phyloP scores from a whole-genome alignment of 2,797 vertebrate species.

The Potorous gilbertii region DNA sequence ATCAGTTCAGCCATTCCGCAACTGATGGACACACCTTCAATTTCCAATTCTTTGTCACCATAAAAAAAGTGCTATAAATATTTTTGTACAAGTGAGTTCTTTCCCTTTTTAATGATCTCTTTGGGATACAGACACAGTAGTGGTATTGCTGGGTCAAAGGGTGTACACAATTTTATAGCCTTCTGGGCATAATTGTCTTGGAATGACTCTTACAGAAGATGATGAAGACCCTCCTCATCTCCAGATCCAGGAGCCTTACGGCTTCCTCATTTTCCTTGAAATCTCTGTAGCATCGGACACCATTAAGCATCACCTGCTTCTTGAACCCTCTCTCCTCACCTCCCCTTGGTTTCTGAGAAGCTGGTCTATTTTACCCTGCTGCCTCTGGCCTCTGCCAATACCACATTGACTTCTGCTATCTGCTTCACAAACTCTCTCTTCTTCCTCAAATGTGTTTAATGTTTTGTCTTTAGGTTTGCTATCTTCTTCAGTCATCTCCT shows the following conservation, averaged over 20 bases:
- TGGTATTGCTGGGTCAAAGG: too few species aligned
- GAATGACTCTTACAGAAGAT: too few species aligned
- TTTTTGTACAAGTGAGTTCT: too few species aligned
- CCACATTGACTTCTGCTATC: conserved; percentile 25
- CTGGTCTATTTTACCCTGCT: background rate
- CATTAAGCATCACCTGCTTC: background rate
- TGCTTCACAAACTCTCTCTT: background rate
- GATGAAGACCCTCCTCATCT: too few species aligned
- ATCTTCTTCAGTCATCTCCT: background rate
- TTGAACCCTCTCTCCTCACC: background rate
- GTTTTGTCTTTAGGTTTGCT: background rate
- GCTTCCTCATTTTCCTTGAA: background rate
- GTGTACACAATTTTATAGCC: too few species aligned
- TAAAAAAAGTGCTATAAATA: too few species aligned
- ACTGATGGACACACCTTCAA: too few species aligned
- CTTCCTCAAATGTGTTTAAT: background rate
- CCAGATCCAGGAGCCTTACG: background rate
- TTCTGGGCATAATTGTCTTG: too few species aligned
- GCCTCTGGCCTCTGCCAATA: background rate
- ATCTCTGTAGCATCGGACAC: background rate
- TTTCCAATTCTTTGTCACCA: too few species aligned
- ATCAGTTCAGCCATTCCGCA: too few species aligned
- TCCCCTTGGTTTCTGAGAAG: background rate
- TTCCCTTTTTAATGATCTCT: too few species aligned
- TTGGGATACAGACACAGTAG: too few species aligned